Base-by-base conservation (phyloP, 2,797 vertebrate genomes). In the Graptemys geographica region DNA sequence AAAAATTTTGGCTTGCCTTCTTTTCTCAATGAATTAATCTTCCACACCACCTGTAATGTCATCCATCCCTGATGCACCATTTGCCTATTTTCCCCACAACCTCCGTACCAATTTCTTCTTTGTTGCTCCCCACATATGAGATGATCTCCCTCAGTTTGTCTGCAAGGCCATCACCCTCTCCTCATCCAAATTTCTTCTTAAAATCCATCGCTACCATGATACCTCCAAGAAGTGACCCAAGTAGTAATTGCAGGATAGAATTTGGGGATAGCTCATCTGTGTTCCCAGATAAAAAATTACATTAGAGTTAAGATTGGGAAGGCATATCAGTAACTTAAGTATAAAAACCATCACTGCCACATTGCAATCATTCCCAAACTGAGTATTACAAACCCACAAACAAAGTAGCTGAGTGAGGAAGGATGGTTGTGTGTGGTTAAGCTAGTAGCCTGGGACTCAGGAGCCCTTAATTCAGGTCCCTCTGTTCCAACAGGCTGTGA, bases 191-290 rank as follows among this genome's bases (percentile, higher is more conserved):
- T 82, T 91, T 80, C 47, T 76, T 33, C 27, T 74, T 83, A 87
- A 94, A 4, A 90, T 90, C 5, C 78, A 59, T 55, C 9, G 86
- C 23, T 83, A 6, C 0, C 72, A 76, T 44, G 23, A 41, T 41
- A 2, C 53, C 85, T 90, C 62, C 78, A 88, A 93, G 19, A 56
- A 18, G 79, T 87, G 91, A 90, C 65, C 44, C 90, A 95, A 90
- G 37, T 2, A 4, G 16, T 76, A 76, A 33, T 59, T 94, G 41
- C n/a, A 65, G 6, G 31, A 59, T 25, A 90, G 72, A 87, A 93
- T 72, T 3, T 59, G 62, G 88, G 83, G 93, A 86, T 2, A 47
- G 13, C 55, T 87, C 83, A 21, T 74, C 65, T 28, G 8, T 47
- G 25, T 47, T 49, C 11, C 27, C 44, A 47, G 25, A 31, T 19